phyloP scores from a whole-genome alignment of 2,797 vertebrate genomes.

The Semaprochilodus insignis region DNA sequence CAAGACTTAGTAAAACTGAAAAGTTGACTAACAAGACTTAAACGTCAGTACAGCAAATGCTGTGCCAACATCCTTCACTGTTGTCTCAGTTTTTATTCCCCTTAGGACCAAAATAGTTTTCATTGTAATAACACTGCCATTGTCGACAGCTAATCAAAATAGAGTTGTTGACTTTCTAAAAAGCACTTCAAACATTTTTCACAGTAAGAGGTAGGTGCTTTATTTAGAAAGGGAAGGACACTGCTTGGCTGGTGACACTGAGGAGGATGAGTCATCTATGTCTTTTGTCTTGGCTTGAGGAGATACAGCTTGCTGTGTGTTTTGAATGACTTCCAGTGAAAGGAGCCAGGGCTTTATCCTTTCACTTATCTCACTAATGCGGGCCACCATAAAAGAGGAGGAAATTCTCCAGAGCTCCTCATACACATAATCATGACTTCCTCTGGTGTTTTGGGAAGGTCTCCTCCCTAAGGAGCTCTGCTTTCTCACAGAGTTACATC shows the following conservation, averaged over 20 bases:
- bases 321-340: constrained; percentile 68
- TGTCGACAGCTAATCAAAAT: no score
- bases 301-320: constrained; percentile 55
- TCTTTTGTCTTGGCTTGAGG: constrained; percentile 52
- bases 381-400: constrained; percentile 30
- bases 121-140: no score
- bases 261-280: constrained; percentile 26
- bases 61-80: no score
- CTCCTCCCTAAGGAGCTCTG: constrained; percentile 7
- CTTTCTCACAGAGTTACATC: neutral
- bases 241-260: neutral
- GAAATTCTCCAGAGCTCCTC: constrained; percentile 42
- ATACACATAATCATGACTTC: constrained; percentile 40
- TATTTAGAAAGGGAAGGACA: no score
- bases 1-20: no score
- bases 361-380: constrained; percentile 49
- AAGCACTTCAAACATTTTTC: constrained; percentile 6
- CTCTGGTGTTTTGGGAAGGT: constrained; percentile 28
- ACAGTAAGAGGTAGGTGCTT: neutral
- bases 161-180: neutral
- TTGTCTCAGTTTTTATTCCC: no score
- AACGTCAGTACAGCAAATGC: no score
- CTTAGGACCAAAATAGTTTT: no score
- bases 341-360: constrained; percentile 49
- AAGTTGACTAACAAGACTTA: no score